These are phyloP conservation scores for Anthopleura xanthogrammica DNA, from an alignment of 92 coral and sea anemone species.

Conservation along the genomic window DNA sequence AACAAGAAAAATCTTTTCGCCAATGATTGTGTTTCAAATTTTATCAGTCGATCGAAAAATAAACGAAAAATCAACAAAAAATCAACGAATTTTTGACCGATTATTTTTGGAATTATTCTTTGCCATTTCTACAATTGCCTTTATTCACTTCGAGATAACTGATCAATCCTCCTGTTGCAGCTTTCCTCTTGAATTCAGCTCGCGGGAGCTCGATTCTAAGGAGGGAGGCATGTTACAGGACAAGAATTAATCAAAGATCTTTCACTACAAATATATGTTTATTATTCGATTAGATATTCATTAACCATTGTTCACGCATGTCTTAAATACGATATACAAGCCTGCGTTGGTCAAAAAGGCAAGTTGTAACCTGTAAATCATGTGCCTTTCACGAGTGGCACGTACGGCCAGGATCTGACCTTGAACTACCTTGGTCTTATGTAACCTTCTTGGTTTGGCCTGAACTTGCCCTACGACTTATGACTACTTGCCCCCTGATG, in stretches of 20 bases:
- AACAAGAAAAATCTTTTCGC: not conserved
- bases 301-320: not conserved
- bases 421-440: no score
- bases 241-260: constrained; percentile 2
- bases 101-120: no score
- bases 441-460: no score
- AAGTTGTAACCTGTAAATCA: no score
- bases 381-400: no score
- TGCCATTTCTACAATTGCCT: no score
- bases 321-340: no score
- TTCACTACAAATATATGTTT: not conserved
- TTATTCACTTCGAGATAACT: constrained; percentile 8
- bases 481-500: no score
- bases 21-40: not conserved
- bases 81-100: not conserved
- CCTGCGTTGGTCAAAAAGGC: no score
- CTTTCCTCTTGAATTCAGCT: constrained; percentile 3
- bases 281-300: not conserved
- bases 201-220: constrained; percentile 18
- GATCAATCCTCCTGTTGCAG: constrained; percentile 1
- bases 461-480: no score
- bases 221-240: constrained; percentile 15
- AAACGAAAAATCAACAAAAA: no score
- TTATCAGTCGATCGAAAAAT: not conserved
- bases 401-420: no score